These are phyloP conservation scores for Cabera pusaria DNA, from an alignment of 2,888 invertebrate species.

Conservation along the genomic window DNA sequence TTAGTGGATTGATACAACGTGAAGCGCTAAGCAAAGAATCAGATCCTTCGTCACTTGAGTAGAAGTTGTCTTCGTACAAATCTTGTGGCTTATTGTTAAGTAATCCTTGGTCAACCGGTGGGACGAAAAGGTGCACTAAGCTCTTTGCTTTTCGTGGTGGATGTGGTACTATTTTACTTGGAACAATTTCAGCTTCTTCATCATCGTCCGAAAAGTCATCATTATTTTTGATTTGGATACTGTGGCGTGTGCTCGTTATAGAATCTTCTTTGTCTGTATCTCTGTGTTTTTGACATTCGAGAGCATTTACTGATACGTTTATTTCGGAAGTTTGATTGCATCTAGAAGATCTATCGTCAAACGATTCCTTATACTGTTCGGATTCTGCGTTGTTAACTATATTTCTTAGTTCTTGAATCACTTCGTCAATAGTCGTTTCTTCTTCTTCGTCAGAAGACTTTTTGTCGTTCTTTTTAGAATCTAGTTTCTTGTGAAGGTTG, in stretches of 20 bases:
- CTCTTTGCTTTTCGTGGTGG: constrained; percentile 91
- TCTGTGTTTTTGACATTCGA: constrained; percentile 60
- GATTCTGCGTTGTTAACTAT: constrained; percentile 94
- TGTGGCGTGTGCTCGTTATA: constrained; percentile 78
- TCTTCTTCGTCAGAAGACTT: constrained; percentile 86
- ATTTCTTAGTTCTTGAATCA: constrained; percentile 92
- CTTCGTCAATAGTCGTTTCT: constrained; percentile 93
- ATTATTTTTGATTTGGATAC: constrained; percentile 73
- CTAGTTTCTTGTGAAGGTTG: constrained; percentile 65
- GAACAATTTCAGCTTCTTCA: constrained; percentile 88
- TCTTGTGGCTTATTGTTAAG: constrained; percentile 80
- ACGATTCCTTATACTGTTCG: constrained; percentile 79
- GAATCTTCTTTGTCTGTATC: constrained; percentile 78
- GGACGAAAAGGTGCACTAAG: constrained; percentile 86
- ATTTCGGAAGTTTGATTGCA: constrained; percentile 73
- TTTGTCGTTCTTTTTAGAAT: constrained; percentile 58
- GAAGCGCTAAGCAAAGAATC: constrained; percentile 88
- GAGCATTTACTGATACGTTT: constrained; percentile 58
- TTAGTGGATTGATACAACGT: constrained; percentile 65
- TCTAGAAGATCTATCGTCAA: constrained; percentile 61
- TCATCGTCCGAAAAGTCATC: constrained; percentile 77
- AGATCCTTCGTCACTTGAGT: constrained; percentile 87
- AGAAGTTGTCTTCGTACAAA: constrained; percentile 82
- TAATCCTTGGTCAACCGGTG: constrained; percentile 83
- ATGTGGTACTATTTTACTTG: constrained; percentile 90